Evolutionary conservation across 2,113 vertebrate genomes (phyloP), one percentile per base, ranked within the genome.

Genomic region (Pungitius pungitius): DNA sequence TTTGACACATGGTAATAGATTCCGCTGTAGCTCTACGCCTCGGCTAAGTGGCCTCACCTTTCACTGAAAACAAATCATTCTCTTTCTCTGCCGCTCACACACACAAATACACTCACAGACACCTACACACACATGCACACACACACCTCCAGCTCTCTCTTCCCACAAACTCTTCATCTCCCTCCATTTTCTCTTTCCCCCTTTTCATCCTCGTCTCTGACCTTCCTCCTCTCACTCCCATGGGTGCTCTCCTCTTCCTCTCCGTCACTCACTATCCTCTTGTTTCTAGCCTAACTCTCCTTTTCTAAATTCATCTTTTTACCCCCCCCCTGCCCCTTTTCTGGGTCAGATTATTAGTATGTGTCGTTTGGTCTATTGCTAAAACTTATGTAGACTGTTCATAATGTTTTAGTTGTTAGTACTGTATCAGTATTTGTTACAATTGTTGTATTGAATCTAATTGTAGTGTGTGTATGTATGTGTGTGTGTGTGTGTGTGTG

Each of bases 61-160:
- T 96, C 97, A 96, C 93, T 97, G 97, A 98, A 98, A 98, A 99
- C 96, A 98, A 98, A 98, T 97, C 95, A 95, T 96, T 95, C 95
- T 55, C 73, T 69, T 67, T 37, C 78, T 74, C 67, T 42, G 39
- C 20, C 54, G n/a, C 74, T 51, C 72, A 12, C 71, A 62, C 45
- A 18, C 73, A 47, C 68, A 69, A 69, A 65, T 71, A 27, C 45
- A 63, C 70, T 39, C 45, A 69, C 79, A 65, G 70, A 69, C 57
- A 71, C 22, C 51, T 75, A 78, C 54, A 30, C 74, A 57, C 74
- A 12, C 71, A 67, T 55, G 13, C 70, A 39, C 72, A 65, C 72
- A 61, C 66, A 49, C 65, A 18, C n/a, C 39, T 39, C n/a, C 62
- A 52, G 9, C 43, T 26, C 58, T 68, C 37, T 43, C 35, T 42